Conservation (phyloP, 1,140 invertebrate species). For the Charaxes varanes region DNA sequence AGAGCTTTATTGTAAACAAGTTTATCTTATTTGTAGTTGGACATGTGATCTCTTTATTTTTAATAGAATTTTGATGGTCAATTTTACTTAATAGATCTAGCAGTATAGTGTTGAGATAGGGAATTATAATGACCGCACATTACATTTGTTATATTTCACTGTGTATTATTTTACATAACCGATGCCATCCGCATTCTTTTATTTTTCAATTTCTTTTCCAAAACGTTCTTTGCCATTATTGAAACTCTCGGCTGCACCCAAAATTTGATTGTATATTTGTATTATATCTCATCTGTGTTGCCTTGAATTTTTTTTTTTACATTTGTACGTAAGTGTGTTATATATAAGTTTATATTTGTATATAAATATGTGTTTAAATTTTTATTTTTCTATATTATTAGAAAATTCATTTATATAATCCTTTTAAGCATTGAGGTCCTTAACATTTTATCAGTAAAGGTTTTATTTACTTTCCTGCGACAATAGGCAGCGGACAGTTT, state of each 20-base stretch:
- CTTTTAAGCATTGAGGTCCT: background rate
- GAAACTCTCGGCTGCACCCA: constrained; percentile 29
- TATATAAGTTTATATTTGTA: constrained; percentile 28
- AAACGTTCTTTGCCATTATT: constrained; percentile 23
- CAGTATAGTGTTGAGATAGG: constrained; percentile 48
- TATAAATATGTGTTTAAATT: constrained; percentile 34
- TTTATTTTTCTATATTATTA: constrained; percentile 15
- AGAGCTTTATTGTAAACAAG: constrained; percentile 62
- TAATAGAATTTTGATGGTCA: constrained; percentile 71
- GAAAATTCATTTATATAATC: constrained; percentile 12
- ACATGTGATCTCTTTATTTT: constrained; percentile 71
- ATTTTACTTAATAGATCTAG: constrained; percentile 71
- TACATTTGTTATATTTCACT: constrained; percentile 40
- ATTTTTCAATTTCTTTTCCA: constrained; percentile 6
- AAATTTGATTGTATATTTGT: background rate
- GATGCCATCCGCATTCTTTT: constrained; percentile 43
- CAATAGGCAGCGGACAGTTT: constrained; percentile 28
- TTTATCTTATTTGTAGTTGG: constrained; percentile 63
- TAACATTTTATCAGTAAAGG: background rate
- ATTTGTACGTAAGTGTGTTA: constrained; percentile 59
- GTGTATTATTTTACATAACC: constrained; percentile 32
- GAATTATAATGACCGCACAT: constrained; percentile 44
- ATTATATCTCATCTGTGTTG: constrained; percentile 19
- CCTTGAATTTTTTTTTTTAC: constrained; percentile 22
- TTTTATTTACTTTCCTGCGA: background rate